Base-by-base conservation (phyloP, 2,113 vertebrate species). In the Colossoma macropomum region DNA sequence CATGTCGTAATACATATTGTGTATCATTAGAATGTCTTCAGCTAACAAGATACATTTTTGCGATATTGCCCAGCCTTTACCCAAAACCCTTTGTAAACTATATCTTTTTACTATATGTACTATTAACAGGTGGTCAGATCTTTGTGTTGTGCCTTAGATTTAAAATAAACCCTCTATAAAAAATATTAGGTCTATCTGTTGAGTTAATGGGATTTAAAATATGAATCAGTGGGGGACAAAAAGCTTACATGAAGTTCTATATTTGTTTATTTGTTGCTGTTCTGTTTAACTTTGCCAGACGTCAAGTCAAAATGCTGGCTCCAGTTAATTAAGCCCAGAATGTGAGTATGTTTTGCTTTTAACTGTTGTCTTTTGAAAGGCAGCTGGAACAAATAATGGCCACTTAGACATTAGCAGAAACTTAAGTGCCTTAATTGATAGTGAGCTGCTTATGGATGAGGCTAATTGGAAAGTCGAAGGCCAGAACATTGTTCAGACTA, bases 401-500 rank as follows among this genome's bases (percentile, higher is more conserved):
- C 63, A 25, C 34, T 84, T 73, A 45, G 65, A 27, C 59, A 69
- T 17, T 45, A 70, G 70, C 34, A 72, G 34, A 27, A 70, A 23
- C 66, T 41, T 2, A 52, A 79, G 50, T n/a, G 17, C 77, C 65
- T 28, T 80, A 34, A 80, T 72, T 71, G 56, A 80, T 78, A 28
- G 25, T 41, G 32, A 41, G 52, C 70, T 45, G 65, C n/a, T 2
- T 59, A 17, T 60, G 16, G 32, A 72, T 60, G 32, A 72, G 52
- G 52, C 66, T 80, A 80, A 71, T 70, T 70, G 52, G 16, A 23
- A 0, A 38, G 68, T 59, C 54, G 52, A 23, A 72, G 78, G n/a
- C 23, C 78, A 30, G 78, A 28, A 23, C 13, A 80, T 80, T 52
- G 38, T 59, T 80, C 50, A 41, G 56, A 80, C 28, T 4, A 80